Conservation (phyloP, 2,113 vertebrate species). For the Tragulus kanchil region DNA sequence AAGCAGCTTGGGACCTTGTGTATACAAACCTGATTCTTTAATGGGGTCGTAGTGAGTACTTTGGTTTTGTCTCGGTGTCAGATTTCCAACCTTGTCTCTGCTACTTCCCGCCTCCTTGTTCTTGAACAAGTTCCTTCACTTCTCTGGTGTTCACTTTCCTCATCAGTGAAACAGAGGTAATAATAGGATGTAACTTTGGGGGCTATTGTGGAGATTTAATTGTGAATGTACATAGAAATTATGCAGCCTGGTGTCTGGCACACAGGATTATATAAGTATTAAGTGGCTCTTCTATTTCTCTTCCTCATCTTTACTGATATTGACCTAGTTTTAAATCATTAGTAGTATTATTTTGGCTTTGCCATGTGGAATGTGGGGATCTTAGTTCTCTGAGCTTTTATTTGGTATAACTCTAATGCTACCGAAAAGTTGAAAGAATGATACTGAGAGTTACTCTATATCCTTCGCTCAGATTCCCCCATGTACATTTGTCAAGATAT, state of each 20-base stretch:
- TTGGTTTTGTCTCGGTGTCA: not conserved
- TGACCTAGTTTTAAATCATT: not conserved
- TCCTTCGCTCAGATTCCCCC: not conserved
- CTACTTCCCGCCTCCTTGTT: not conserved
- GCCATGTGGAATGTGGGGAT: not conserved
- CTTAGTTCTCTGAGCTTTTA: not conserved
- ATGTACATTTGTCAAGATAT: not conserved
- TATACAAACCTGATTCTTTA: not conserved
- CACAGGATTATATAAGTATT: not conserved
- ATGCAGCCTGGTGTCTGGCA: not conserved
- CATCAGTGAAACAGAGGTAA: not conserved
- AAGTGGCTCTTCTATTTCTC: not conserved
- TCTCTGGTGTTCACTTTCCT: not conserved
- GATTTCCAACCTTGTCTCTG: not conserved
- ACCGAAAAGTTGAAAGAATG: not conserved
- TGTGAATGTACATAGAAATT: not conserved
- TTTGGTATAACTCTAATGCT: not conserved
- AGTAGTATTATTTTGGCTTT: not conserved
- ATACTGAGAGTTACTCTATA: not conserved
- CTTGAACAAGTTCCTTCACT: not conserved
- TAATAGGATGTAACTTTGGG: not conserved
- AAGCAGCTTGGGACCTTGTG: not conserved
- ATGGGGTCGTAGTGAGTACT: not conserved
- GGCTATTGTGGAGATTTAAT: not conserved
- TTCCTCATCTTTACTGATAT: not conserved